Evolutionary conservation across 2,797 vertebrate genomes (phyloP).

Genomic region (Parambassis ranga): DNA sequence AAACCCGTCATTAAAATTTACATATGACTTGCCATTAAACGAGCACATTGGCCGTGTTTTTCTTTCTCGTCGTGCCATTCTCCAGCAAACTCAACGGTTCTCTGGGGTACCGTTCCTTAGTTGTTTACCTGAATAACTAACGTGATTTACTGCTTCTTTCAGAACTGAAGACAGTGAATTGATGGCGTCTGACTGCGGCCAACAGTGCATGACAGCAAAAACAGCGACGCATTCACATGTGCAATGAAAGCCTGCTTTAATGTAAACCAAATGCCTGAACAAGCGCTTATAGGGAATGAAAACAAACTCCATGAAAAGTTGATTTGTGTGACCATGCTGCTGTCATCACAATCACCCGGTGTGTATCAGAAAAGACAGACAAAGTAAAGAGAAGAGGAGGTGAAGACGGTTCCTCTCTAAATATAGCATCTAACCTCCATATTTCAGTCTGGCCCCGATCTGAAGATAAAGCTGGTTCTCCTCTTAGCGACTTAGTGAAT

Average conservation of each 20-base stretch:
- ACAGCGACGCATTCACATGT: constrained; percentile 38
- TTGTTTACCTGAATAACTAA: constrained; percentile 64
- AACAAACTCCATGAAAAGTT: constrained; percentile 14
- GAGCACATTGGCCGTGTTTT: constrained; percentile 50
- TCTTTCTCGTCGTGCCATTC: constrained; percentile 40
- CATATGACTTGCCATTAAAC: constrained; percentile 52
- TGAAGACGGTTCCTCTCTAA: constrained; percentile 64
- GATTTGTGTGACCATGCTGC: constrained; percentile 37
- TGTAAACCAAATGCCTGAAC: constrained; percentile 57
- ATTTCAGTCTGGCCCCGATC: constrained; percentile 68
- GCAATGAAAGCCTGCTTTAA: constrained; percentile 33
- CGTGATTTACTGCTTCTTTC: constrained; percentile 63
- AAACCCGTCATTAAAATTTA: constrained; percentile 59
- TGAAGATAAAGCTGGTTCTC: constrained; percentile 54
- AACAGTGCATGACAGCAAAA: constrained; percentile 51
- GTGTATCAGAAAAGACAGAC: constrained; percentile 51
- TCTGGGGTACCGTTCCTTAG: constrained; percentile 45
- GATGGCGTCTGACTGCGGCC: constrained; percentile 64
- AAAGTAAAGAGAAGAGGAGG: constrained; percentile 49
- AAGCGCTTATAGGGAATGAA: no score
- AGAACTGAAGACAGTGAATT: constrained; percentile 43
- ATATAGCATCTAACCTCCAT: constrained; percentile 69
- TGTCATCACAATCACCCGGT: constrained; percentile 48
- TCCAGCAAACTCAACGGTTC: constrained; percentile 43
- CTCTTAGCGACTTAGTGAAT: constrained; percentile 5